phyloP scores from a whole-genome alignment of 2,888 invertebrate species.

The Ophion obscuratus region DNA sequence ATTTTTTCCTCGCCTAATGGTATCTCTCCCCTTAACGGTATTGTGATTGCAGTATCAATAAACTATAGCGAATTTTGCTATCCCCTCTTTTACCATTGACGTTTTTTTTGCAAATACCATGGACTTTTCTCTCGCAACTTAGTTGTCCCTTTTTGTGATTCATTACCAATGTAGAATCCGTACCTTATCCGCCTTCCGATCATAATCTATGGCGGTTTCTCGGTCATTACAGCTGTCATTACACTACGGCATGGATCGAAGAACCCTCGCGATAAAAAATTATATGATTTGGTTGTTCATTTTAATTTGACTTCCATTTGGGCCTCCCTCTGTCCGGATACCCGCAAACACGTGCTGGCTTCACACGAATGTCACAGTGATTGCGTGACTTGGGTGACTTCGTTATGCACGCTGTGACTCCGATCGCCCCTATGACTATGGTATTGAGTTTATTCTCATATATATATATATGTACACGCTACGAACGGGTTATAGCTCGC shows the following conservation, averaged over 20 bases:
- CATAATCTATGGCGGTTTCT: slow-evolving; percentile 51
- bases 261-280: slow-evolving; percentile 23
- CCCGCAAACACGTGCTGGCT: slow-evolving; percentile 78
- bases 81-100: too few species aligned
- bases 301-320: slow-evolving; percentile 74
- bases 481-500: slow-evolving; percentile 54
- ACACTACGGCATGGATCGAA: slow-evolving; percentile 3
- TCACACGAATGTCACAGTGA: slow-evolving; percentile 80
- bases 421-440: slow-evolving; percentile 46
- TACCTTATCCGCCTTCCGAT: slow-evolving; percentile 53
- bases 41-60: too few species aligned
- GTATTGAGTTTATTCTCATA: not conserved
- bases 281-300: slow-evolving; percentile 72
- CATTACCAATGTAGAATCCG: not conserved
- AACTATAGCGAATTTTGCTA: too few species aligned
- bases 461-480: slow-evolving; percentile 2
- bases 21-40: too few species aligned
- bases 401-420: slow-evolving; percentile 68
- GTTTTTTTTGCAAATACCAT: too few species aligned
- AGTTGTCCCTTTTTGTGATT: not conserved
- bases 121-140: not conserved
- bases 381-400: slow-evolving; percentile 79
- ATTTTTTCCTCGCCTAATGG: too few species aligned
- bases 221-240: slow-evolving; percentile 58
- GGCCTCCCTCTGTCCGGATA: slow-evolving; percentile 67